phyloP scores from a whole-genome alignment of 2,113 vertebrate genomes.

The Micromys minutus region DNA sequence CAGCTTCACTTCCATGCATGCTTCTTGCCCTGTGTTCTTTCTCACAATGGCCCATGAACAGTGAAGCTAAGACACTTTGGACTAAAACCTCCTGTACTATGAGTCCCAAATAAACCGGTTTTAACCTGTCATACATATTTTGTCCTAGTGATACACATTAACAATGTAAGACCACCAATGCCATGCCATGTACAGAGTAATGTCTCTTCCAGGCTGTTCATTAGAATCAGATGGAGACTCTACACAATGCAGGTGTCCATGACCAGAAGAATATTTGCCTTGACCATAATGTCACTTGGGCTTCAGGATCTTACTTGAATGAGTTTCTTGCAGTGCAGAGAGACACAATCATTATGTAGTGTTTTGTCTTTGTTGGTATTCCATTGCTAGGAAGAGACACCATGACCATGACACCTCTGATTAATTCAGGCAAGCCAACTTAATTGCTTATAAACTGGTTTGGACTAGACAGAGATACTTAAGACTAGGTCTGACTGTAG shows the following conservation, averaged over 20 bases:
- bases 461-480: neutral
- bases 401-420: no score
- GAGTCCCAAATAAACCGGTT: neutral
- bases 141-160: neutral
- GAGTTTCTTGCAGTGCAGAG: neutral
- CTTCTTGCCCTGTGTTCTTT: neutral
- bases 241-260: neutral
- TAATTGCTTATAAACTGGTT: constrained; percentile 45
- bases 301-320: neutral
- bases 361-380: neutral
- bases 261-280: neutral
- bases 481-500: neutral
- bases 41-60: neutral
- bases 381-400: no score
- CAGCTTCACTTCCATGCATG: neutral
- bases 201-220: neutral
- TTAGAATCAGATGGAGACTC: neutral
- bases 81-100: neutral
- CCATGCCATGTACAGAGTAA: neutral
- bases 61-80: neutral
- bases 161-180: neutral
- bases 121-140: no score
- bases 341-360: no score
- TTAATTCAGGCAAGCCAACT: neutral
- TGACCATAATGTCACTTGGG: neutral